phyloP scores from a whole-genome alignment of 2,797 vertebrate species.

The Dendrocincla tyrannina region DNA sequence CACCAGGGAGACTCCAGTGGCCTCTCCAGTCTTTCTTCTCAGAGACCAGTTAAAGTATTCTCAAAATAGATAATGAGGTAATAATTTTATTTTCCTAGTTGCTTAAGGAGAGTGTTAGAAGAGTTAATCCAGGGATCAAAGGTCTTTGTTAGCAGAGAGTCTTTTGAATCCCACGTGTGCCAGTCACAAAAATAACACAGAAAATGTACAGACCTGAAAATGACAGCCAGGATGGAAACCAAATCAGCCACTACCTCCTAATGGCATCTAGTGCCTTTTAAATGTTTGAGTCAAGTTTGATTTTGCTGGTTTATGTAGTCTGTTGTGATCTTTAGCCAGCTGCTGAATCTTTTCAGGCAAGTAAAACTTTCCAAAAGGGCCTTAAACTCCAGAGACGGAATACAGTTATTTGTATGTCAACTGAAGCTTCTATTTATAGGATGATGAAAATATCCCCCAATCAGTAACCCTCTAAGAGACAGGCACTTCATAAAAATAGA shows the following conservation, averaged over 20 bases:
- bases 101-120: conserved; percentile 30
- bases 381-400: not conserved
- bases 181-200: not conserved
- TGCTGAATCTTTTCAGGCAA: not conserved
- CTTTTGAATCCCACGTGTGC: not conserved
- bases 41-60: conserved; percentile 17
- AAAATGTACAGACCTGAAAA: conserved; percentile 21
- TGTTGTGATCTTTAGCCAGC: not conserved
- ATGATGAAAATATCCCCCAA: conserved; percentile 51
- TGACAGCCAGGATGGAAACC: not conserved
- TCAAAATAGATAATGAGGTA: conserved; percentile 48
- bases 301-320: not conserved
- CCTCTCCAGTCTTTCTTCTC: conserved; percentile 6
- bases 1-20: fast-evolving
- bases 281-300: not conserved
- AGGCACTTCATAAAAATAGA: conserved; percentile 44
- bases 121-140: conserved; percentile 45
- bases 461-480: conserved; percentile 17
- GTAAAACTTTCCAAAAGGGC: conserved; percentile 13
- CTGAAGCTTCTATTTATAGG: conserved; percentile 43
- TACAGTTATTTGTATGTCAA: conserved; percentile 44
- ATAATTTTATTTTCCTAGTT: conserved; percentile 52
- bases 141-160: conserved; percentile 43
- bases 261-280: not conserved
- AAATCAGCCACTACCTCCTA: not conserved